phyloP scores from a whole-genome alignment of 1,140 invertebrate species.

The Goniozus legneri region DNA sequence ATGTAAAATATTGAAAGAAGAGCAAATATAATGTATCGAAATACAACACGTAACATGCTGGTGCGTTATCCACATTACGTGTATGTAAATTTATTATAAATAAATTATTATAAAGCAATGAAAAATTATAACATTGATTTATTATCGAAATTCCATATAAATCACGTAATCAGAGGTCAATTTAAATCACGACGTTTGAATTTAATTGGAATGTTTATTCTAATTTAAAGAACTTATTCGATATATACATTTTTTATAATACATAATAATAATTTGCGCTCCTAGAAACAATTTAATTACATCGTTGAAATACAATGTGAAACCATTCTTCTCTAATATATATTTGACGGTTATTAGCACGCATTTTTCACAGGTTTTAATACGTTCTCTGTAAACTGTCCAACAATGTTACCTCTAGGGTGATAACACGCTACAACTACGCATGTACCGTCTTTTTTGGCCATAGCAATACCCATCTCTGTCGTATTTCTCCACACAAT shows the following conservation, averaged over 20 bases:
- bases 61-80: conserved; percentile 20
- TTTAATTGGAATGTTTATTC: conserved; percentile 41
- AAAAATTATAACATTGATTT: no score
- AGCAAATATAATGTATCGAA: conserved; percentile 34
- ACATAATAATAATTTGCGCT: no score
- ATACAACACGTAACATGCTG: conserved; percentile 24
- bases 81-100: conserved; percentile 52
- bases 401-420: conserved; percentile 78
- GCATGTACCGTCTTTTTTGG: conserved; percentile 60
- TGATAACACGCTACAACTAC: conserved; percentile 76
- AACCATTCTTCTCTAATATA: no score
- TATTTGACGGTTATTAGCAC: no score
- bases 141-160: no score
- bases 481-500: conserved; percentile 71
- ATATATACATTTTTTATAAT: conserved; percentile 25
- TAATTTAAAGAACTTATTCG: conserved; percentile 24
- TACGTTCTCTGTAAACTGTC: conserved; percentile 70
- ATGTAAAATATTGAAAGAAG: conserved; percentile 42
- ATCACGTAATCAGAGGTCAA: no score
- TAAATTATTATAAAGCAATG: conserved; percentile 48
- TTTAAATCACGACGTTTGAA: no score
- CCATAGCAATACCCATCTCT: conserved; percentile 73
- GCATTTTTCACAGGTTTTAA: conserved; percentile 48
- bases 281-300: no score
- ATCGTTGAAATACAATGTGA: conserved; percentile 28